Evolutionary conservation across 1,140 invertebrate species (phyloP).

Genomic region (Trichoplusia ni): DNA sequence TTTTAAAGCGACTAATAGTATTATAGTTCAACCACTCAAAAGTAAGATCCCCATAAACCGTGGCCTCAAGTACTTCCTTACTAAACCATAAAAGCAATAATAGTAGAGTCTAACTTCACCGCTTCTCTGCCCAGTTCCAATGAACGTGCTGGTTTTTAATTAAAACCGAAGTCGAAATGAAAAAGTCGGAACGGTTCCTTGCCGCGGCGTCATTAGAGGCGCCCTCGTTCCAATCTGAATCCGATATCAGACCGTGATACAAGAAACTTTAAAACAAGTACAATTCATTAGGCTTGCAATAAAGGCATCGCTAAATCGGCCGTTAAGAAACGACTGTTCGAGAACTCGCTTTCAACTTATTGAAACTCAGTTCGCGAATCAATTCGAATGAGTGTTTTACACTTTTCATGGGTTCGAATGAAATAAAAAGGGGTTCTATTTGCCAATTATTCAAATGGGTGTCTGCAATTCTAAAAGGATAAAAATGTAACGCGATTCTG

Average conservation of each 20-base stretch:
- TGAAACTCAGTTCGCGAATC: conserved; percentile 29
- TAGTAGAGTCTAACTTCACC: conserved; percentile 30
- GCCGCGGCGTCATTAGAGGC: conserved; percentile 54
- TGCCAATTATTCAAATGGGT: conserved; percentile 49
- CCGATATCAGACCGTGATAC: conserved; percentile 57
- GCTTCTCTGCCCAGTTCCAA: conserved; percentile 35
- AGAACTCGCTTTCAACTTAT: conserved; percentile 42
- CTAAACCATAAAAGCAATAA: conserved; percentile 20
- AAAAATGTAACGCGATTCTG: conserved; percentile 49
- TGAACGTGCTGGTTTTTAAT: conserved; percentile 53
- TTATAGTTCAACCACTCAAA: conserved; percentile 8
- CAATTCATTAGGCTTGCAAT: conserved; percentile 68
- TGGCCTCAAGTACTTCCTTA: conserved; percentile 9
- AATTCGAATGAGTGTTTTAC: conserved; percentile 39
- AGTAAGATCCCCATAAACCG: conserved; percentile 9
- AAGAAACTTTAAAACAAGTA: conserved; percentile 66
- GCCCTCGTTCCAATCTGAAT: conserved; percentile 53
- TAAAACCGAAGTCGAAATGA: conserved; percentile 56
- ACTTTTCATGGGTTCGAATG: conserved; percentile 27
- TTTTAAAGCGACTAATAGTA: conserved; percentile 1
- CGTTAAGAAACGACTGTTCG: conserved; percentile 45
- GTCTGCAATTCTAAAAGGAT: conserved; percentile 44
- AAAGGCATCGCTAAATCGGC: conserved; percentile 57
- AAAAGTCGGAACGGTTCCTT: conserved; percentile 49
- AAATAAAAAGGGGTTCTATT: conserved; percentile 45